These are phyloP conservation scores for Alitta virens DNA, from an alignment of 2,888 invertebrate genomes.

Conservation along the genomic window DNA sequence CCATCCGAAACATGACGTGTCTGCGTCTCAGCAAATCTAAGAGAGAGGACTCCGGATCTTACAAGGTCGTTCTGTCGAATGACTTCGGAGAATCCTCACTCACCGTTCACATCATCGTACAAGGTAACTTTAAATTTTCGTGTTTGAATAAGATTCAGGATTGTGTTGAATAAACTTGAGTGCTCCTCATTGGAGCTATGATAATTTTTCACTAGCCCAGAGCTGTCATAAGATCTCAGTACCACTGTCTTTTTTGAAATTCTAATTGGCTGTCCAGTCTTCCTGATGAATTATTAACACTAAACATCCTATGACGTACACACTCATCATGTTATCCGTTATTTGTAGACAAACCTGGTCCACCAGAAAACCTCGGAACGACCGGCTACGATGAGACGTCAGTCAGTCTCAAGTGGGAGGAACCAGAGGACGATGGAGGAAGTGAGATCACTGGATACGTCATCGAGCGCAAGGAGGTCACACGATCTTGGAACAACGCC, in stretches of 20 bases:
- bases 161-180: no score
- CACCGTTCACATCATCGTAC: conserved; percentile 31
- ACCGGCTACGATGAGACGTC: conserved; percentile 23
- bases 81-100: conserved; percentile 27
- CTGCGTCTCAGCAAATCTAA: conserved; percentile 31
- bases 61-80: conserved; percentile 32
- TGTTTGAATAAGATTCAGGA: no score
- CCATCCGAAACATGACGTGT: conserved; percentile 32
- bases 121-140: conserved; percentile 68
- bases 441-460: conserved; percentile 32
- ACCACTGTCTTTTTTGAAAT: no score
- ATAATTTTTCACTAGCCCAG: no score
- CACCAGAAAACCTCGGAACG: conserved; percentile 31
- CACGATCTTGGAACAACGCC: conserved; percentile 9
- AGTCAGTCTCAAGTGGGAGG: conserved; percentile 22
- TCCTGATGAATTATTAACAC: no score
- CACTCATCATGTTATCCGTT: no score
- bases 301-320: no score
- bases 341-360: conserved; percentile 34
- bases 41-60: conserved; percentile 31
- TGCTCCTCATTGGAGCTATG: no score
- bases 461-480: conserved; percentile 31
- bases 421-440: conserved; percentile 27
- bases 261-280: no score
- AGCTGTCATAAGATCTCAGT: no score